Conservation (phyloP, 1,140 invertebrate species). For the Ptiloglossa arizonensis region DNA sequence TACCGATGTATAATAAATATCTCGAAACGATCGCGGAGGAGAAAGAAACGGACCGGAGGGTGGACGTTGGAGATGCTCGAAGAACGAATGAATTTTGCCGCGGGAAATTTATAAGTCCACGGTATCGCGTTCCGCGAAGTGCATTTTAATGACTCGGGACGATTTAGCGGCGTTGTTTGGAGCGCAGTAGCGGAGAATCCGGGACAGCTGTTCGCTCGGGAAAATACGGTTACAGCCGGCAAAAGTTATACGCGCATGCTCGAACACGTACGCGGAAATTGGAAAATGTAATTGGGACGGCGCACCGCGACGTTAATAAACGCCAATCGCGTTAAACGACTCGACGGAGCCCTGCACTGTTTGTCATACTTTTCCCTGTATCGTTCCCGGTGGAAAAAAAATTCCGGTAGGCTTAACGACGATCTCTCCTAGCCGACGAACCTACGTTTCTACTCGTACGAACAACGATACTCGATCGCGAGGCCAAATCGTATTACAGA, state of each 20-base stretch:
- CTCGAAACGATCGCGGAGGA: no score
- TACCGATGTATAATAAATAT: no score
- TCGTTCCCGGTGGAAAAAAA: neutral
- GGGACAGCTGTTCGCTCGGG: slow-evolving; percentile 24
- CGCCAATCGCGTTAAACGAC: slow-evolving; percentile 24
- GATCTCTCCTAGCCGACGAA: neutral
- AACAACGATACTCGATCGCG: neutral
- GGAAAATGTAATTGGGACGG: slow-evolving; percentile 40
- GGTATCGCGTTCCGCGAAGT: neutral
- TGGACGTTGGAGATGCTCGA: no score
- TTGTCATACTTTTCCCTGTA: neutral
- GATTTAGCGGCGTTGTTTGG: slow-evolving; percentile 40
- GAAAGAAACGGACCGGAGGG: no score
- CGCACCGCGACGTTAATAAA: slow-evolving; percentile 34
- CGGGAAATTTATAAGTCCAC: neutral
- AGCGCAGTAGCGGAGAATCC: slow-evolving; percentile 17
- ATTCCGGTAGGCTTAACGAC: neutral
- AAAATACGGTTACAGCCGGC: slow-evolving; percentile 49
- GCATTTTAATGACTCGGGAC: slow-evolving; percentile 18
- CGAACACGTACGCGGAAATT: slow-evolving; percentile 21
- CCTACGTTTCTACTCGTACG: neutral
- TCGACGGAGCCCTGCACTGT: neutral
- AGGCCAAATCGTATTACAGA: neutral
- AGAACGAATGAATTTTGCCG: neutral
- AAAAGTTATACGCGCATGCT: slow-evolving; percentile 12